phyloP scores from a whole-genome alignment of 2,888 invertebrate genomes.

The Calliopum simillimum region DNA sequence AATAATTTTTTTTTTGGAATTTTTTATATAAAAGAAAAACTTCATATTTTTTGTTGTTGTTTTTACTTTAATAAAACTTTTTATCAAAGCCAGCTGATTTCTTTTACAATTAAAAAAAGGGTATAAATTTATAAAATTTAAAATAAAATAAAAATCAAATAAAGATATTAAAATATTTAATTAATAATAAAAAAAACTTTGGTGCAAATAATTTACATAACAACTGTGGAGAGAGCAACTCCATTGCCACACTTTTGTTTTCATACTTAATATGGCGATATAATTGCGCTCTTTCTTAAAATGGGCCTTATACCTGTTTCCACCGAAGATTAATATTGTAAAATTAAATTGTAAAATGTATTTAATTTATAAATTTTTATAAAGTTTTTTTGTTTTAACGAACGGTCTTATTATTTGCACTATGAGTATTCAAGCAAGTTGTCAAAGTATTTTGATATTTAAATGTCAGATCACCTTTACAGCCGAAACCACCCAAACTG shows the following conservation, averaged over 20 bases:
- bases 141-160: slow-evolving; percentile 4
- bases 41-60: not conserved
- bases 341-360: too few relatives aligned
- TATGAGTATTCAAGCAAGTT: slow-evolving; percentile 70
- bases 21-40: not conserved
- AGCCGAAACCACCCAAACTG: slow-evolving; percentile 82
- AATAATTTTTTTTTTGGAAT: too few relatives aligned
- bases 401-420: slow-evolving; percentile 32
- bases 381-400: slow-evolving; percentile 41
- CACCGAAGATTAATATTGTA: too few relatives aligned
- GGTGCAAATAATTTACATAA: too few relatives aligned
- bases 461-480: slow-evolving; percentile 72
- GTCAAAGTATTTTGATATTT: slow-evolving; percentile 74
- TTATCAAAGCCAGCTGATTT: not conserved
- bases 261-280: too few relatives aligned
- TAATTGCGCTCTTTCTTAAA: too few relatives aligned
- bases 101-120: not conserved
- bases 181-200: not conserved
- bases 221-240: too few relatives aligned
- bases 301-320: too few relatives aligned
- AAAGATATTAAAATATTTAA: slow-evolving; percentile 5
- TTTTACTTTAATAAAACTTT: not conserved
- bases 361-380: too few relatives aligned
- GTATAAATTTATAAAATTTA: not conserved
- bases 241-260: too few relatives aligned